A percentile compares a stretch with the other conserved stretches of the same genome.
Conservation (phyloP, 2,888 invertebrate genomes). For the Apotomis betuletana region DNA sequence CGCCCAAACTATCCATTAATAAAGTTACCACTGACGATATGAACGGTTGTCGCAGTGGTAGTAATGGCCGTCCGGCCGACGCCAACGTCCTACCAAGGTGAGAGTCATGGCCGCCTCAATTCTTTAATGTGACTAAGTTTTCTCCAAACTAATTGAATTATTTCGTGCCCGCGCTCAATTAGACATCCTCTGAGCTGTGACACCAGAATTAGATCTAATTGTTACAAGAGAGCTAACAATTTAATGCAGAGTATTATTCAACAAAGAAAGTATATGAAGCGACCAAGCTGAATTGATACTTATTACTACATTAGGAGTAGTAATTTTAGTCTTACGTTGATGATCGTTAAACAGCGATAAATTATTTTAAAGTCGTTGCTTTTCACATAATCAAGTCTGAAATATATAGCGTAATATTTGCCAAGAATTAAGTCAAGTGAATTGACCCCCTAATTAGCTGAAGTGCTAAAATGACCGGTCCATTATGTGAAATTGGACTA, state of each 20-base stretch:
- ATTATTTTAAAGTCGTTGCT: not conserved
- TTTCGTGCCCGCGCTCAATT: constrained; percentile 35
- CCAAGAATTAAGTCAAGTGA: not conserved
- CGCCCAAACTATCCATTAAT: constrained; percentile 15
- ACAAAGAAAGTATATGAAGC: constrained; percentile 13
- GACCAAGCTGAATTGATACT: not conserved
- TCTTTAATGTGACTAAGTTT: constrained; percentile 33
- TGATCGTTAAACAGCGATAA: not conserved
- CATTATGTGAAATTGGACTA: not conserved
- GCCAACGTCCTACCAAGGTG: constrained; percentile 34
- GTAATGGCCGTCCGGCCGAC: constrained; percentile 15
- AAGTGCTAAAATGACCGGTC: not conserved
- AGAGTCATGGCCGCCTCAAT: constrained; percentile 37
- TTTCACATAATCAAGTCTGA: not conserved
- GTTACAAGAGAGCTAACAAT: constrained; percentile 18
- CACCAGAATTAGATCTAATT: constrained; percentile 35
- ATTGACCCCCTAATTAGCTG: constrained; percentile 4
- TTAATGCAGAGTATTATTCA: constrained; percentile 20
- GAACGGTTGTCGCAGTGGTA: constrained; percentile 14
- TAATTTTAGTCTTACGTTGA: not conserved
- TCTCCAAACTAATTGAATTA: constrained; percentile 35
- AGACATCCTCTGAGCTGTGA: constrained; percentile 26
- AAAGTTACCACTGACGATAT: constrained; percentile 11
- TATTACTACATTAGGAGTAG: not conserved
- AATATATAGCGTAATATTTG: not conserved